Evolutionary conservation across 2,888 invertebrate species (phyloP), one percentile per base, ranked within the genome.

Genomic region (Argyra leucocephala): DNA sequence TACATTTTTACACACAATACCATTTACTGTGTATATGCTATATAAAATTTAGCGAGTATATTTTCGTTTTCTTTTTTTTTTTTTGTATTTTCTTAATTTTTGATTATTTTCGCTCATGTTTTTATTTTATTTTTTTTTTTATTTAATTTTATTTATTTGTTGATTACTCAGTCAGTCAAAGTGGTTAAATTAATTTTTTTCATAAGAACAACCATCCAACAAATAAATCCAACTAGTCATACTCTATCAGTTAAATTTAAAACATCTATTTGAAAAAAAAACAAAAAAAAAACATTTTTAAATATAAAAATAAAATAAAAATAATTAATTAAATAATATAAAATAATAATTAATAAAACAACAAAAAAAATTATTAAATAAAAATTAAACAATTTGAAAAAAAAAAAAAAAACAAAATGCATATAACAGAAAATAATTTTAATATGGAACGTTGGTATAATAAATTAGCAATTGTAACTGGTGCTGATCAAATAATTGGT

Each of bases 401-500:
- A 26, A 26, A 26, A 26, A 26, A 4, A 26, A 26, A 26, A 15
- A 15, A 9, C 12, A 48, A 48, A 48, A 48, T 48, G 48, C 48
- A 48, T 48, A 48, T 48, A 18, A 48, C n/a, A 18, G 48, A 48
- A 48, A 48, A 84, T 86, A 62, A 86, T 48, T 18, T 12, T 48
- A 15, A 48, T 48, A 82, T 84, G 82, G 83, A 86, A 22, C 83
- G 84, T 63, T 86, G 86, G 86, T 71, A 73, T 5, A 84, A 84
- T 68, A 83, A 83, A 71, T 82, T 84, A 0, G 86, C 86, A 0
- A 81, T 87, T 21, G 85, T 87, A 62, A 86, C 86, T 0, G 86
- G 86, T 1, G 85, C 85, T 12, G 85, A 85, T 73, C 78, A 82
- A 0, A 86, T 86, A 1, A 86, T 86, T 66, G 86, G 84, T 15